Evolutionary conservation across 1,140 invertebrate species (phyloP).

Genomic region (Rhyacophila brunnea): DNA sequence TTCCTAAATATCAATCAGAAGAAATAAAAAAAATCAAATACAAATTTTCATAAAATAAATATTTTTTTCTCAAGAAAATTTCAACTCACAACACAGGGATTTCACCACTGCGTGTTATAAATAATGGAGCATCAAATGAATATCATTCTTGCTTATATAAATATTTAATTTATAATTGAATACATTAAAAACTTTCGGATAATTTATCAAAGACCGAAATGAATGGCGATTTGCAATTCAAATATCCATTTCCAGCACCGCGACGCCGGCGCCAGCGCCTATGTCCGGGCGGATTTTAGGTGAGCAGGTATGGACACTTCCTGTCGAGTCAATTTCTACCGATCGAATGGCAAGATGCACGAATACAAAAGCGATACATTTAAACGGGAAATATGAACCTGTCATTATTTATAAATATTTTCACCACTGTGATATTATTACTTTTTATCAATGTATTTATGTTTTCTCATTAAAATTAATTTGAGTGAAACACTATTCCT

Average conservation of each 20-base stretch:
- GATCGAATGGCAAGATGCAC: slow-evolving; percentile 13
- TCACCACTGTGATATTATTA: no score
- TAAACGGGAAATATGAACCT: slow-evolving; percentile 1
- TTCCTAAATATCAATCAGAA: no score
- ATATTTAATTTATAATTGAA: slow-evolving; percentile 34
- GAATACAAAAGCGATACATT: slow-evolving; percentile 12
- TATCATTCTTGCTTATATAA: slow-evolving; percentile 22
- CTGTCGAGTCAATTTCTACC: slow-evolving; percentile 12
- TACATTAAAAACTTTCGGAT: slow-evolving; percentile 27
- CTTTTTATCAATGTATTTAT: no score
- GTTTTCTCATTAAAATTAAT: no score
- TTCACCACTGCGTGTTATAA: neutral
- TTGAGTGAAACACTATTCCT: no score
- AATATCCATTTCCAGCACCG: slow-evolving; percentile 16
- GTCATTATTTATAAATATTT: no score
- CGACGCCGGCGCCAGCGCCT: neutral
- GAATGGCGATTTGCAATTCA: slow-evolving; percentile 35
- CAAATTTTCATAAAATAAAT: no score
- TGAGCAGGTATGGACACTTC: slow-evolving; percentile 19
- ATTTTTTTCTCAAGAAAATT: no score
- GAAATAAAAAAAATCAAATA: no score
- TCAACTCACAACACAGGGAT: no score
- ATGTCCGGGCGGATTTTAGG: no score
- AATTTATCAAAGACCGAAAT: slow-evolving; percentile 35
- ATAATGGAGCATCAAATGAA: neutral